Evolutionary conservation across 2,888 invertebrate species (phyloP), one percentile per base, ranked within the genome.

Genomic region (Netelia fuscicornis): DNA sequence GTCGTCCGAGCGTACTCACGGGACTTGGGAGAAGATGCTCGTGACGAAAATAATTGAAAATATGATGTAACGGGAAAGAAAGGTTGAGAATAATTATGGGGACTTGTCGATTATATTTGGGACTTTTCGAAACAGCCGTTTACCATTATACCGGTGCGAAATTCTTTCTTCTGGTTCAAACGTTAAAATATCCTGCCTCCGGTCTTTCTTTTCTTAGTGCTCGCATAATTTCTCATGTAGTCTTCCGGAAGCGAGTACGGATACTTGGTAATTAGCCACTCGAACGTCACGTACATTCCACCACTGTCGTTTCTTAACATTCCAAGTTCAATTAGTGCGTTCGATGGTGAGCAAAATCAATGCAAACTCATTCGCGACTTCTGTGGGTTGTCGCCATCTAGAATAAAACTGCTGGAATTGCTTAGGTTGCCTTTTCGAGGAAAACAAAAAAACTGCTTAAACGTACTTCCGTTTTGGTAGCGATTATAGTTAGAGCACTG

Each of bases 181-280:
- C 30, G 64, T 23, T 48, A 25, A 25, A 58, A 77, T 20, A 23
- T 67, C 58, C 67, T 44, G 62, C 68, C 70, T 60, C 48, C 62
- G 68, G n/a, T 78, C 30, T 17, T 64, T 72, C 64, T 17, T 71
- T 72, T 52, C 42, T 71, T 44, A 20, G 48, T 13, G 13, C 13
- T 48, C 48, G 13, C 1, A 48, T 48, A 48, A 48, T 48, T 48
- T 48, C 13, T 48, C 0, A 13, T 13, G 76, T 71, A 82, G 85
- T 85, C 82, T 85, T 85, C 82, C 85, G 84, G 65, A 70, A 82
- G 68, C 64, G 65, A 83, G 42, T 70, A 79, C 65, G 76, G 30
- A 60, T 37, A 64, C 70, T 71, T 64, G 52, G 11, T 37, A 65
- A 81, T 62, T 52, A 71, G 13, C 37, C 42, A 54, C 42, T 42